Evolutionary conservation across 92 coral and sea anemone genomes (phyloP), one percentile per base, ranked within the genome.

Genomic region (Isaurus tuberculatus): DNA sequence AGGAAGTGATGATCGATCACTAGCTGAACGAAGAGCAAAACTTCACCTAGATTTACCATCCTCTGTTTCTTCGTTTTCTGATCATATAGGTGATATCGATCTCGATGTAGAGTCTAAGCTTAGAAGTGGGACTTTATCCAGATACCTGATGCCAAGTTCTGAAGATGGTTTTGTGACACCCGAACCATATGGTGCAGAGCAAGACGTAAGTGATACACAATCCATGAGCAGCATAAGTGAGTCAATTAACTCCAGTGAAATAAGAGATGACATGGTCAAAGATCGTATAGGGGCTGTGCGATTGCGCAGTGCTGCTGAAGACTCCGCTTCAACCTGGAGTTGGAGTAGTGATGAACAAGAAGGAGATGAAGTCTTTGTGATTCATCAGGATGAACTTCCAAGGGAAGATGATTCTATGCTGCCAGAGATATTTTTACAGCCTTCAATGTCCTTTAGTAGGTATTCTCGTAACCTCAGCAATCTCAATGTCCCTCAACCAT

Each of bases 261-360:
- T 32, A 29, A 77, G 70, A 60, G 82, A 77, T 33, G 82, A 77
- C 11, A 58, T 77, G 70, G 82, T 67, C 53, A 77, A 58, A 48
- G 82, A 77, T 10, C 82, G 82, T 7, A 77, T 77, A 58, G 82
- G 82, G 20, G 82, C 82, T 77, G 82, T 57, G 31, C 82, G 32
- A 34, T 26, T 77, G 51, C 82, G 37, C 82, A 34, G 20, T 5
- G 43, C 33, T 6, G 68, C 33, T 23, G 69, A 61, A 77, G 82
- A 77, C 60, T 57, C 82, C 1, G 48, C 68, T 15, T 60, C 82
- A 7, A 77, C 70, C 13, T 77, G 82, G 82, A 77, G 82, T 58
- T 77, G 82, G 82, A 77, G 82, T 40, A 77, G 82, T 23, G 82
- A 77, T 25, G 82, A 77, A 34, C 82, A 36, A 58, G 82, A 77